phyloP scores from a whole-genome alignment of 1,140 invertebrate genomes.

The Dreissena polymorpha region DNA sequence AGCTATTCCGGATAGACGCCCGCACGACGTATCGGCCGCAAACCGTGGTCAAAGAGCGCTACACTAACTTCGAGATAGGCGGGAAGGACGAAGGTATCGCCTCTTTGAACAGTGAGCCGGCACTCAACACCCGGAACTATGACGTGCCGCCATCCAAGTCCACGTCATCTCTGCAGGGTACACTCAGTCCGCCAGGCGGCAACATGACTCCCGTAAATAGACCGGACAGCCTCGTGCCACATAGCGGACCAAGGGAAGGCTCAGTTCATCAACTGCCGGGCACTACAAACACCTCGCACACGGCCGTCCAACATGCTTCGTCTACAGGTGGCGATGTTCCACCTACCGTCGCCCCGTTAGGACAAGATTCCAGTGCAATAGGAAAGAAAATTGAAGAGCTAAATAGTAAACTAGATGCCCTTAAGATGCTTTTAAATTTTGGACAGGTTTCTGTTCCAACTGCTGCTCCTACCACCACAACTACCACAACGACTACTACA shows the following conservation, averaged over 20 bases:
- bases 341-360: too few species aligned
- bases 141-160: neutral
- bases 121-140: neutral
- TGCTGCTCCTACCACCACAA: neutral
- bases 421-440: too few species aligned
- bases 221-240: too few species aligned
- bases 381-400: too few species aligned
- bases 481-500: neutral
- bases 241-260: too few species aligned
- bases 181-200: neutral
- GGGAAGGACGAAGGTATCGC: neutral
- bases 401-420: too few species aligned
- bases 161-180: neutral
- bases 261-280: too few species aligned
- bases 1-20: constrained; percentile 12
- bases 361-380: too few species aligned
- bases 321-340: too few species aligned
- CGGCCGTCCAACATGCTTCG: too few species aligned
- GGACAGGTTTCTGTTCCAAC: too few species aligned
- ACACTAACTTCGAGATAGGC: constrained; percentile 32
- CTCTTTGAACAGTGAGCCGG: neutral
- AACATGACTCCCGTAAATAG: neutral
- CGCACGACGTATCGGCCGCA: neutral
- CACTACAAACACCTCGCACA: too few species aligned
- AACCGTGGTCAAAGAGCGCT: constrained; percentile 21